Conservation (phyloP, 2,113 vertebrate genomes). For the Anhinga anhinga region DNA sequence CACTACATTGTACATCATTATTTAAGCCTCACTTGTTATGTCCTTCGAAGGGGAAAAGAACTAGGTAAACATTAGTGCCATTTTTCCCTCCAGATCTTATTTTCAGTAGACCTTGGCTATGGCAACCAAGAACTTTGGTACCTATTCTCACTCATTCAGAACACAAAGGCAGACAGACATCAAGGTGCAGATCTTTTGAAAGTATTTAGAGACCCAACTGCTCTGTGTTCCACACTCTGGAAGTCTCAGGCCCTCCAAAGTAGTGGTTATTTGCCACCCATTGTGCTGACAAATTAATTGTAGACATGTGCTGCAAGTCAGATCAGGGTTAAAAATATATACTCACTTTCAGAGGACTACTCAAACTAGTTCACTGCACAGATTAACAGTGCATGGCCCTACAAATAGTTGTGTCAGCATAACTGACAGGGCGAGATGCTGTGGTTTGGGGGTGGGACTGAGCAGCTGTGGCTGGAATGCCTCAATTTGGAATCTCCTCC, state of each 20-base stretch:
- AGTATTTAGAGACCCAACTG: not conserved
- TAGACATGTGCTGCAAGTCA: not conserved
- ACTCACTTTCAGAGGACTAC: not conserved
- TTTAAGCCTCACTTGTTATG: not conserved
- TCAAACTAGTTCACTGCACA: constrained; percentile 16
- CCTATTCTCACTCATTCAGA: not conserved
- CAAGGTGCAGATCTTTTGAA: not conserved
- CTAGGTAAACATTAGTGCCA: not conserved
- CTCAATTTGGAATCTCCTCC: not conserved
- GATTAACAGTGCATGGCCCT: not conserved
- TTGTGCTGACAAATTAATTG: constrained; percentile 14
- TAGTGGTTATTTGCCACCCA: not conserved
- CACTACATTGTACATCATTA: not conserved
- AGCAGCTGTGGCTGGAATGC: not conserved
- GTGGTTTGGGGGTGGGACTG: not conserved
- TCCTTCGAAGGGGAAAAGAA: not conserved
- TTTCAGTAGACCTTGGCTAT: not conserved
- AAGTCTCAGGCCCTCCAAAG: not conserved
- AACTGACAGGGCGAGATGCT: not conserved
- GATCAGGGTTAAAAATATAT: constrained; percentile 45
- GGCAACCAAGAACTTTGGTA: not conserved
- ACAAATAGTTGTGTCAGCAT: constrained; percentile 13
- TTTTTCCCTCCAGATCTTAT: not conserved
- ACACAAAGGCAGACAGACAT: not conserved
- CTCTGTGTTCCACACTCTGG: not conserved